phyloP scores from a whole-genome alignment of 2,888 invertebrate species.

The Acrobasis repandana region DNA sequence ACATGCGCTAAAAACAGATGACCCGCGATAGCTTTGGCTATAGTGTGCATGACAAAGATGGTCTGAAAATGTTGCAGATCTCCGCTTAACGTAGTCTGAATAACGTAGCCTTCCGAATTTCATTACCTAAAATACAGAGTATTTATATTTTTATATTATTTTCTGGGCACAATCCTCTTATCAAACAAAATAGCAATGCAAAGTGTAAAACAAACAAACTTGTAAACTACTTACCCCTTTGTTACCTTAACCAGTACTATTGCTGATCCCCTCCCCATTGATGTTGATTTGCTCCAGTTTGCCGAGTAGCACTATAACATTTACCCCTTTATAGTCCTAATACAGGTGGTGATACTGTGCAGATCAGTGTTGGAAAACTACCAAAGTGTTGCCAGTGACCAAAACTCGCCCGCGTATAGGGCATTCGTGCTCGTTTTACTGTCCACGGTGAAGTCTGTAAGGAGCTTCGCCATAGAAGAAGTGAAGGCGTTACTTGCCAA shows the following conservation, averaged over 20 bases:
- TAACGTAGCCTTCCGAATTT: no score
- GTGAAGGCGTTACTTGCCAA: constrained; percentile 84
- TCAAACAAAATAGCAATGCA: not conserved
- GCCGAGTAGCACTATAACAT: constrained; percentile 58
- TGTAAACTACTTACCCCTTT: not conserved
- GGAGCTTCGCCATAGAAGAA: constrained; percentile 84
- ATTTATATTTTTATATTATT: not conserved
- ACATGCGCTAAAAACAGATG: no score
- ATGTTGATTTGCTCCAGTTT: constrained; percentile 25
- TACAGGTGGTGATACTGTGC: constrained; percentile 88
- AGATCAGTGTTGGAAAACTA: constrained; percentile 88
- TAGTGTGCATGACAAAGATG: no score
- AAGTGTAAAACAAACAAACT: not conserved
- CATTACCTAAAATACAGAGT: no score
- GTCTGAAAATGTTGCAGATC: no score
- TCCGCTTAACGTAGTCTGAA: no score
- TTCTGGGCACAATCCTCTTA: not conserved
- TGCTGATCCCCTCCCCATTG: constrained; percentile 4
- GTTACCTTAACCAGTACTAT: not conserved
- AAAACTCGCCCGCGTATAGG: constrained; percentile 85
- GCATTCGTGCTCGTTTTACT: constrained; percentile 88
- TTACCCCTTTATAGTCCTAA: constrained; percentile 79
- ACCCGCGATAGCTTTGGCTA: no score
- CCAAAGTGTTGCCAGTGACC: constrained; percentile 85
- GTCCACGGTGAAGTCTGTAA: constrained; percentile 83